A percentile compares a stretch with the other conserved stretches of the same genome.
phyloP scores from a whole-genome alignment of 1,140 invertebrate genomes.

The Drosophila pandora region DNA sequence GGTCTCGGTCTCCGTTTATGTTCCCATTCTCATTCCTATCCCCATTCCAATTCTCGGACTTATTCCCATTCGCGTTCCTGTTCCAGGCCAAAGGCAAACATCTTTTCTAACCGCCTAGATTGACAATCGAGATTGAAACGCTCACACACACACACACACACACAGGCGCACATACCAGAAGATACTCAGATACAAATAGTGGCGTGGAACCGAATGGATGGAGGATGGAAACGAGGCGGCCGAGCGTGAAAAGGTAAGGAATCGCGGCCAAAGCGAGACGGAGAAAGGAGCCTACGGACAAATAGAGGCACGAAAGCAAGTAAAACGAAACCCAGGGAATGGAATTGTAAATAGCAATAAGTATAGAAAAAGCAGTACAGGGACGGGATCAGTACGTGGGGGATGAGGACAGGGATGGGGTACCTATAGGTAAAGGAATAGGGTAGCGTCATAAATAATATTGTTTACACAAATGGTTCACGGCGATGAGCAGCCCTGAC shows the following conservation, averaged over 20 bases:
- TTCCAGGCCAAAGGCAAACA: conserved; percentile 68
- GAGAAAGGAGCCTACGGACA: conserved; percentile 25
- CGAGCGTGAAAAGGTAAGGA: conserved; percentile 72
- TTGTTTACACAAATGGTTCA: conserved; percentile 81
- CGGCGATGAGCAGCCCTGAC: conserved; percentile 49
- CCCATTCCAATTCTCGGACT: conserved; percentile 28
- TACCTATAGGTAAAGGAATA: conserved; percentile 20
- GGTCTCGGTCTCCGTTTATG: conserved; percentile 38
- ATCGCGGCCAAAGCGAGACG: conserved; percentile 36
- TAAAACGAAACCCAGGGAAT: conserved; percentile 40
- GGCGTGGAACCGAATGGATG: conserved; percentile 4
- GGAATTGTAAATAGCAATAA: conserved; percentile 55
- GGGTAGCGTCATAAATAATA: conserved; percentile 72
- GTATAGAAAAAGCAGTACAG: not conserved
- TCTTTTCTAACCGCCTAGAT: conserved; percentile 69
- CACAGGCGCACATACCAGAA: not conserved
- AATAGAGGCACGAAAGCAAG: conserved; percentile 17
- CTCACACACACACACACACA: conserved; percentile 31
- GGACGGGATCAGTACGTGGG: not conserved
- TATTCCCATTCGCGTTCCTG: conserved; percentile 45
- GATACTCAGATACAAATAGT: conserved; percentile 20
- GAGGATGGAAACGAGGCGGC: conserved; percentile 53
- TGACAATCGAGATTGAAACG: conserved; percentile 79
- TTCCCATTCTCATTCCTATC: conserved; percentile 32
- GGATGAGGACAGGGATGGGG: not conserved